phyloP scores from a whole-genome alignment of 2,113 vertebrate genomes.

The Bombycilla garrulus region DNA sequence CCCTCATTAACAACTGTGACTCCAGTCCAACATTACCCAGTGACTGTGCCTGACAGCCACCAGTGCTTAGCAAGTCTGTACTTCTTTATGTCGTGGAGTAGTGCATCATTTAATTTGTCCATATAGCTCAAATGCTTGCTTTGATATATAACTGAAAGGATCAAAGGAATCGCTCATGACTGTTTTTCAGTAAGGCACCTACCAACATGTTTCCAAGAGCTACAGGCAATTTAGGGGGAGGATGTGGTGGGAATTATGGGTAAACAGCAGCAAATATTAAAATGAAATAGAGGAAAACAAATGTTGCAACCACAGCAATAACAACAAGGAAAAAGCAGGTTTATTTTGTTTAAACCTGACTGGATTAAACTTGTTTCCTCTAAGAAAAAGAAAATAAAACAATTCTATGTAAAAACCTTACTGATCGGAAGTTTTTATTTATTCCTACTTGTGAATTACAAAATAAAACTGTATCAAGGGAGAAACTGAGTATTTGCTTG shows the following conservation, averaged over 20 bases:
- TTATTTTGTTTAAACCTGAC: neutral
- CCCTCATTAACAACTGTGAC: neutral
- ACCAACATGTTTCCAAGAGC: neutral
- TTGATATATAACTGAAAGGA: conserved; percentile 3
- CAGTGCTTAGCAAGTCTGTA: neutral
- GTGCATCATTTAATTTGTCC: conserved; percentile 20
- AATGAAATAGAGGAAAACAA: neutral
- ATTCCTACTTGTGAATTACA: neutral
- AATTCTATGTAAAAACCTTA: neutral
- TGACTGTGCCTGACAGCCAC: neutral
- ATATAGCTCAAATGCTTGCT: neutral
- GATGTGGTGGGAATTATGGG: conserved; percentile 6
- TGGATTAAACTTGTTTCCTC: neutral
- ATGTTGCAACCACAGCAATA: neutral
- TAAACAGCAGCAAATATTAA: conserved; percentile 39
- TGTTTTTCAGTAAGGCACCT: conserved; percentile 6
- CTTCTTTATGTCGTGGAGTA: conserved; percentile 2
- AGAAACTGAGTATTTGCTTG: neutral
- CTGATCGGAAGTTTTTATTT: neutral
- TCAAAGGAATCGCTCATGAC: neutral
- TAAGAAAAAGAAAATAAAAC: neutral
- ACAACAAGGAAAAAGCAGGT: neutral
- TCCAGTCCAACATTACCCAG: neutral
- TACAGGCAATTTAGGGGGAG: neutral
- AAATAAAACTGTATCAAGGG: neutral